Conservation (phyloP, 2,113 vertebrate genomes). For the Sceloporus tristichus region DNA sequence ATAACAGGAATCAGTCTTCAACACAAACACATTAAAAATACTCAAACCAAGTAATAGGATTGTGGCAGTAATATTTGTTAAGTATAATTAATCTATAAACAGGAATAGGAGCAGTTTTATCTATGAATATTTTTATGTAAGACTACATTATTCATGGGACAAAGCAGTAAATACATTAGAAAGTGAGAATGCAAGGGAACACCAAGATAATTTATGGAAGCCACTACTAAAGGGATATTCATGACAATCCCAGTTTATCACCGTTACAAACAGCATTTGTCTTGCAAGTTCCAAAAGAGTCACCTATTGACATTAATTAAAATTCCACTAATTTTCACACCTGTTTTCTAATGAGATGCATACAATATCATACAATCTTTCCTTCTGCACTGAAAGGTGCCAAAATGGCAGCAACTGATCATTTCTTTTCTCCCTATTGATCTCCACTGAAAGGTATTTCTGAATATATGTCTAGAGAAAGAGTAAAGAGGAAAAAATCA, state of each 20-base stretch:
- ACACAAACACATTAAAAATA: not conserved
- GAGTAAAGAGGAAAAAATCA: not conserved
- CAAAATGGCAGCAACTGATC: not conserved
- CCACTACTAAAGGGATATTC: accelerated
- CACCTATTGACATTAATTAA: not conserved
- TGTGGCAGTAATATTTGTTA: not conserved
- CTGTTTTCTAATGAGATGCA: not conserved
- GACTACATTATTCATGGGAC: not conserved
- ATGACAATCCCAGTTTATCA: not conserved
- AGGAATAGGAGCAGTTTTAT: not conserved
- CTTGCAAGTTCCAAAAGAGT: not conserved
- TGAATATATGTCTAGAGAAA: not conserved
- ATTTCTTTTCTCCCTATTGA: not conserved
- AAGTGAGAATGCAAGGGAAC: not conserved
- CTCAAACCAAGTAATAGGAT: not conserved
- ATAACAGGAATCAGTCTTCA: not conserved
- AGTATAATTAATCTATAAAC: not conserved
- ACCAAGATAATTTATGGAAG: not conserved
- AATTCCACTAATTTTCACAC: not conserved
- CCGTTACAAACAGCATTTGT: not conserved
- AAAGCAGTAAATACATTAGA: not conserved
- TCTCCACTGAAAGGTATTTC: constrained; percentile 31
- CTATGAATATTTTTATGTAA: not conserved
- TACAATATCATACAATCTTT: not conserved
- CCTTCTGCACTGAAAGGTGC: constrained; percentile 22